phyloP scores from a whole-genome alignment of 2,888 invertebrate genomes.

The Drosophila atripex region DNA sequence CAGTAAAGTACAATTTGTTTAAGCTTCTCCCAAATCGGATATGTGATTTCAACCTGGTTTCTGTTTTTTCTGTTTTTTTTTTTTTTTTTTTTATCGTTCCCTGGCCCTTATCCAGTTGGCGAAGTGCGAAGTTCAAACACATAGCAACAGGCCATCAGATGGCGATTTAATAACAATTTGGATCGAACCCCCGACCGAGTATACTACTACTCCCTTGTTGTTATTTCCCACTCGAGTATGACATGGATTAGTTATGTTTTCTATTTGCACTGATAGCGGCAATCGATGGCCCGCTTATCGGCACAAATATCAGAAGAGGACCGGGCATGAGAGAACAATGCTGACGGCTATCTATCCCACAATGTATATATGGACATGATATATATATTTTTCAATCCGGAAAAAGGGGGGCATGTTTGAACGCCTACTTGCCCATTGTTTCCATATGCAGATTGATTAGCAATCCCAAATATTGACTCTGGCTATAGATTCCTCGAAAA shows the following conservation, averaged over 20 bases:
- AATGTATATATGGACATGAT: not conserved
- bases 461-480: not conserved
- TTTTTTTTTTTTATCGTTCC: too few relatives aligned
- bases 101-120: constrained; percentile 18
- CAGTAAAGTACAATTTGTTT: constrained; percentile 15
- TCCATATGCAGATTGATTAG: constrained; percentile 4
- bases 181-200: not conserved
- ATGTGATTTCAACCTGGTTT: constrained; percentile 28
- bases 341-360: constrained; percentile 19
- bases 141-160: constrained; percentile 31
- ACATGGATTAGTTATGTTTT: constrained; percentile 60
- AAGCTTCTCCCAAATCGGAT: too few relatives aligned
- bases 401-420: constrained; percentile 8
- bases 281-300: constrained; percentile 45
- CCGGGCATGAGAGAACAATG: constrained; percentile 18
- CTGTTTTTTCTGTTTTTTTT: too few relatives aligned
- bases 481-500: not conserved
- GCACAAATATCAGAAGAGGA: constrained; percentile 7
- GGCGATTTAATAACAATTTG: constrained; percentile 43
- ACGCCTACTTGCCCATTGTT: not conserved
- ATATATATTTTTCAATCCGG: not conserved
- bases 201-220: constrained; percentile 1
- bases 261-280: constrained; percentile 50
- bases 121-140: constrained; percentile 52
- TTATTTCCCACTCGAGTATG: constrained; percentile 39